A percentile compares a stretch with the other conserved stretches of the same genome.
Evolutionary conservation across 2,888 invertebrate species (phyloP).

Genomic region (Xestia sexstrigata): DNA sequence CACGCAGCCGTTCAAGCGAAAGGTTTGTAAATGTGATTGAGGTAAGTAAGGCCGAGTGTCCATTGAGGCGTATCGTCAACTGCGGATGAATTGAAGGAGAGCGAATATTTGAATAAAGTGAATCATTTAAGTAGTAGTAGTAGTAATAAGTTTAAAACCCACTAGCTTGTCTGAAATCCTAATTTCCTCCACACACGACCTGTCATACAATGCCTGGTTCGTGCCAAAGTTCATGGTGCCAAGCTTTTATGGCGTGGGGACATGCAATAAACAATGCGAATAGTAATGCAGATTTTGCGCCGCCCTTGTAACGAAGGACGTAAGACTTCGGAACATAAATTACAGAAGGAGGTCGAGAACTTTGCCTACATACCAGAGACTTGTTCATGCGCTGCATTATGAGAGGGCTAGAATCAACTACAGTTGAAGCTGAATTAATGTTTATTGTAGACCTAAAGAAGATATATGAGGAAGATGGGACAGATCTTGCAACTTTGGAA

Average conservation of each 20-base stretch:
- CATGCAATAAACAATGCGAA: constrained; percentile 51
- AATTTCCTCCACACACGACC: constrained; percentile 25
- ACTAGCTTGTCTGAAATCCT: too few relatives aligned
- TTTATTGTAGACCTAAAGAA: constrained; percentile 1
- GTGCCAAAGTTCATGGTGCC: constrained; percentile 58
- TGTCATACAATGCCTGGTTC: constrained; percentile 23
- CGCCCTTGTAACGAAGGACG: constrained; percentile 58
- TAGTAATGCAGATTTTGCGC: constrained; percentile 49
- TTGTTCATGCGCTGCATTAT: constrained; percentile 38
- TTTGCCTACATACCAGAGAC: constrained; percentile 46
- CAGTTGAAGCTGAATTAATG: constrained; percentile 8
- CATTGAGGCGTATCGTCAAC: constrained; percentile 59
- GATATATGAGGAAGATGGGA: not conserved
- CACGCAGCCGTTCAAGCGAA: constrained; percentile 68
- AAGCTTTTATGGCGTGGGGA: constrained; percentile 39
- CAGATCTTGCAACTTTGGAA: not conserved
- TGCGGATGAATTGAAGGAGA: constrained; percentile 35
- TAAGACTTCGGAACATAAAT: constrained; percentile 53
- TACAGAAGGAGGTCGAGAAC: constrained; percentile 55
- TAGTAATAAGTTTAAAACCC: too few relatives aligned
- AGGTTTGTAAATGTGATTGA: constrained; percentile 65
- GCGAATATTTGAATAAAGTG: constrained; percentile 23
- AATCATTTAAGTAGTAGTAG: too few relatives aligned
- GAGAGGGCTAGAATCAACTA: constrained; percentile 9
- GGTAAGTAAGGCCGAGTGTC: constrained; percentile 54